Conservation (phyloP, 2,113 vertebrate species). For the Pipa parva region DNA sequence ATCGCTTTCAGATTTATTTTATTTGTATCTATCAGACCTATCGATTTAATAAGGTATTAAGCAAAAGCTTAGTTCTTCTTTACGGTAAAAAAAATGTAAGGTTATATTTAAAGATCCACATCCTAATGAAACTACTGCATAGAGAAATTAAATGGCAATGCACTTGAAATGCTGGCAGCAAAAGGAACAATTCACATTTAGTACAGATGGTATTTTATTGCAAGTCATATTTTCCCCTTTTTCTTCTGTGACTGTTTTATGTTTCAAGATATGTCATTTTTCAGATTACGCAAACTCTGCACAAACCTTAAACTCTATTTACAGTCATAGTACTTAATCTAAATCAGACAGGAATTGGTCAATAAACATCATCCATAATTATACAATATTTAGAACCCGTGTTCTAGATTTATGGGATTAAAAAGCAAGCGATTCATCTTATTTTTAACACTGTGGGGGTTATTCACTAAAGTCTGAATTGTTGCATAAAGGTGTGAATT, state of each 20-base stretch:
- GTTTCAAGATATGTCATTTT: constrained; percentile 28
- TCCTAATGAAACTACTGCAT: neutral
- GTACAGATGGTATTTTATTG: constrained; percentile 39
- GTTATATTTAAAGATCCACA: neutral
- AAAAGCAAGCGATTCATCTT: no score
- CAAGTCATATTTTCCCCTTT: neutral
- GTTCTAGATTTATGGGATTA: no score
- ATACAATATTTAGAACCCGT: no score
- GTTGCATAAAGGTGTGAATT: no score
- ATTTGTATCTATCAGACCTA: no score
- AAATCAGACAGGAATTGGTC: no score
- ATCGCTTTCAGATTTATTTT: no score
- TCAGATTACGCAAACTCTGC: constrained; percentile 23
- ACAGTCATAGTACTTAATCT: neutral
- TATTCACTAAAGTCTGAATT: no score
- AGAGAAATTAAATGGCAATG: neutral
- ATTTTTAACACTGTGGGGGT: no score
- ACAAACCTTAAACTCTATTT: constrained; percentile 9
- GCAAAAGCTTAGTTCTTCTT: neutral
- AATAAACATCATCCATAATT: no score
- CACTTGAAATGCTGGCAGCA: constrained; percentile 15
- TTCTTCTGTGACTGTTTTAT: neutral
- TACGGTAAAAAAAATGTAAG: neutral
- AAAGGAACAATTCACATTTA: constrained; percentile 19
- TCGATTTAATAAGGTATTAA: no score